Evolutionary conservation across 1,140 invertebrate genomes (phyloP).

Genomic region (Drosophila parabipectinata): DNA sequence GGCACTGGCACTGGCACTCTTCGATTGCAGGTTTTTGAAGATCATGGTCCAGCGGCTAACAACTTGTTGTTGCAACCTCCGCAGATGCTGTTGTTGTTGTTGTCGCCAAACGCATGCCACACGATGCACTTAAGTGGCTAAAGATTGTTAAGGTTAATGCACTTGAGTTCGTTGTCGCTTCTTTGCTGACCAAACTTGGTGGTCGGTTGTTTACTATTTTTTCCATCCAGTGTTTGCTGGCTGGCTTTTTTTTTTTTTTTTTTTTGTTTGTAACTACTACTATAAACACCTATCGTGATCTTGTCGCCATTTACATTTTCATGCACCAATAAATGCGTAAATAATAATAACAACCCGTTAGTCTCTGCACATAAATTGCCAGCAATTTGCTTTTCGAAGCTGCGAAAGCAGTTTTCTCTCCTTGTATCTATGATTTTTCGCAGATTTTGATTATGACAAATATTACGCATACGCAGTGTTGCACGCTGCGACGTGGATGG

Average conservation of each 20-base stretch:
- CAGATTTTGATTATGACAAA: slow-evolving; percentile 50
- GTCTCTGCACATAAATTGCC: slow-evolving; percentile 42
- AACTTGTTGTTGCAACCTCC: slow-evolving; percentile 52
- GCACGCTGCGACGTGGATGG: slow-evolving; percentile 28
- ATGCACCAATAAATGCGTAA: slow-evolving; percentile 72
- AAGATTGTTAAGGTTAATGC: slow-evolving; percentile 80
- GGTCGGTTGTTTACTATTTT: slow-evolving; percentile 13
- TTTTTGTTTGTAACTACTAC: background rate
- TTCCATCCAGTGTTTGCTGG: background rate
- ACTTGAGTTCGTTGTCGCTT: slow-evolving; percentile 80
- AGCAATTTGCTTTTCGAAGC: slow-evolving; percentile 33
- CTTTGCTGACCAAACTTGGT: slow-evolving; percentile 75
- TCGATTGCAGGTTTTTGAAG: slow-evolving; percentile 75
- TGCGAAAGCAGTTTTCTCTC: slow-evolving; percentile 46
- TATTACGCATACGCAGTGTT: slow-evolving; percentile 76
- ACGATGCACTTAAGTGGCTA: slow-evolving; percentile 66
- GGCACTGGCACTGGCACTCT: slow-evolving; percentile 41
- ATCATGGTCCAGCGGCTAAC: slow-evolving; percentile 68
- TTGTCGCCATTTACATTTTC: slow-evolving; percentile 64
- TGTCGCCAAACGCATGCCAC: slow-evolving; percentile 63
- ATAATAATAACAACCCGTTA: slow-evolving; percentile 62
- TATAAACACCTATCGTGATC: slow-evolving; percentile 42
- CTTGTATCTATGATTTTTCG: slow-evolving; percentile 21
- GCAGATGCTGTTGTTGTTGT: slow-evolving; percentile 39
- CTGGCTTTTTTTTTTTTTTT: background rate